Evolutionary conservation across 2,113 vertebrate genomes (phyloP), one percentile per base, ranked within the genome.

Genomic region (Herpailurus yagouaroundi): DNA sequence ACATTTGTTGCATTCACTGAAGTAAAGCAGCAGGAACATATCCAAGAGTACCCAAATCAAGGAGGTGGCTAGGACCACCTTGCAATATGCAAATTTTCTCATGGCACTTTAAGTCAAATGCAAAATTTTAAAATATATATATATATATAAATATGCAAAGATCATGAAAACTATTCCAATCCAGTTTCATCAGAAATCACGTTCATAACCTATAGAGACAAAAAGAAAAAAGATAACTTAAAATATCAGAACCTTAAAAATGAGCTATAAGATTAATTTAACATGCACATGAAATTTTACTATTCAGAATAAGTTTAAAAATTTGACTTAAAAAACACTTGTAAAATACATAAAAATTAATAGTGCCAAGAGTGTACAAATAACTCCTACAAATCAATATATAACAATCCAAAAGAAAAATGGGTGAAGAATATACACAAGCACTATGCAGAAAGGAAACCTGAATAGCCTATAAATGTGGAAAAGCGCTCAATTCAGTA

Each of bases 1-100:
- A 95, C 99, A 99, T 98, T 99, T 99, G 99, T 99, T 99, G 99
- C 99, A 99, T 98, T 99, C 99, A 95, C 99, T 99, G 99, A 99
- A 99, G 99, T 99, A 99, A 83, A 99, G 99, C 98, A 99, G 99
- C 87, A 99, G 99, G 98, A 99, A 99, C 99, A 99, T 99, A 98
- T 99, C 99, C 99, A 99, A 98, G 98, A 99, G 99, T 98, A 99
- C 99, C 99, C 99, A 99, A 98, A 99, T 99, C 99, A 99, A 99
- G 97, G 99, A 99, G 97, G 99, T 99, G 99, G 99, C 99, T 98
- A 99, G 98, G 94, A 99, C 99, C 99, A 99, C 99, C 99, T 99
- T 99, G 98, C 99, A 99, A 99, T 99, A 99, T 96, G 99, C 99
- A 98, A 99, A 99, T 99, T 99, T 99, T 99, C 99, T 99, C 99